These are phyloP conservation scores for Dromas ardeola DNA, from an alignment of 2,113 vertebrate genomes.

Conservation along the genomic window DNA sequence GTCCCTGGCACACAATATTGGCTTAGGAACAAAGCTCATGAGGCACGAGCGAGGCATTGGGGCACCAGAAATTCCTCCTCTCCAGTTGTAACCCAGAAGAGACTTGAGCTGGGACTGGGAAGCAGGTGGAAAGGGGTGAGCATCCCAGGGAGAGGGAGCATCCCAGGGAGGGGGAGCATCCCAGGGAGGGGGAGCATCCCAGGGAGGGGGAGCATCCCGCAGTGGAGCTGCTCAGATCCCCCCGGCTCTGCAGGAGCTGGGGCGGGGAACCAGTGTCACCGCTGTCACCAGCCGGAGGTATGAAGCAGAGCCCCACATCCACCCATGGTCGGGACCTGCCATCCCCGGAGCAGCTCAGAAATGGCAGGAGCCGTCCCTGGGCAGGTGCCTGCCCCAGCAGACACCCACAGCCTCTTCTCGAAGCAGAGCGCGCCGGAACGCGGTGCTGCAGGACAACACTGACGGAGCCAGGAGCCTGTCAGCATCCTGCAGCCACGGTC, in stretches of 20 bases:
- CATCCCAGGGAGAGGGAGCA: not conserved
- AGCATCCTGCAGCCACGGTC: not conserved
- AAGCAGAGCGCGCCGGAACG: accelerated
- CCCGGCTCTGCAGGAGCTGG: not conserved
- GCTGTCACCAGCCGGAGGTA: not conserved
- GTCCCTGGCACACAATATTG: not conserved
- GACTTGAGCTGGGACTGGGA: not conserved
- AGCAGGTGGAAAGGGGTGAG: not conserved
- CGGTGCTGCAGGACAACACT: not conserved
- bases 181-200: not conserved
- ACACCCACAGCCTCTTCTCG: accelerated
- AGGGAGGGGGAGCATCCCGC: not conserved
- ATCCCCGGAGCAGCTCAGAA: not conserved
- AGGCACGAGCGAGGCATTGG: accelerated
- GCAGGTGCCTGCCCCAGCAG: accelerated
- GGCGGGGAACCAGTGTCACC: not conserved
- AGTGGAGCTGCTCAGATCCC: not conserved
- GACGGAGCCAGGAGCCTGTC: accelerated
- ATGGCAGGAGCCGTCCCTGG: accelerated
- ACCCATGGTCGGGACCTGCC: not conserved
- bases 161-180: not conserved
- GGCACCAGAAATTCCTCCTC: not conserved
- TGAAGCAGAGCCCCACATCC: not conserved
- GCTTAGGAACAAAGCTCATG: not conserved
- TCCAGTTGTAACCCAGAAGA: not conserved